Conservation (phyloP, 2,797 vertebrate genomes). For the Bothrops alternatus region DNA sequence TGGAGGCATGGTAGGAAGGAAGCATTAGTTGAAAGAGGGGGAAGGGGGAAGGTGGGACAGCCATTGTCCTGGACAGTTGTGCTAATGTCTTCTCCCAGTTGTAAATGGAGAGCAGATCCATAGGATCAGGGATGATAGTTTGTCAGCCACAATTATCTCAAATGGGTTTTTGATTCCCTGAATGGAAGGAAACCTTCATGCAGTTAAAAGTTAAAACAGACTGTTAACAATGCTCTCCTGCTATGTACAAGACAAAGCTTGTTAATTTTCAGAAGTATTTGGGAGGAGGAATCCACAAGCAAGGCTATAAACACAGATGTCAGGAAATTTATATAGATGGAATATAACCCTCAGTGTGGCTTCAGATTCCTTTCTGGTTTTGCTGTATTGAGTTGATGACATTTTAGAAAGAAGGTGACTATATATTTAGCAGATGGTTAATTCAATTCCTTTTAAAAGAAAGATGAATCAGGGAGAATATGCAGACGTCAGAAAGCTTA, state of each 20-base stretch:
- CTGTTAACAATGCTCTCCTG: constrained; percentile 17
- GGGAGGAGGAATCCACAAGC: not conserved
- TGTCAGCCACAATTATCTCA: constrained; percentile 32
- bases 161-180: constrained; percentile 35
- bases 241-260: constrained; percentile 23
- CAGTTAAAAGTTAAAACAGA: constrained; percentile 31
- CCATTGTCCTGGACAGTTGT: constrained; percentile 5
- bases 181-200: constrained; percentile 23
- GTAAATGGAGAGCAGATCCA: constrained; percentile 33
- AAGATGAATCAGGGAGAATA: not conserved
- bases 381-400: not conserved
- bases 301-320: not conserved
- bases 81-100: constrained; percentile 26
- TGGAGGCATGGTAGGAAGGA: not conserved
- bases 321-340: not conserved
- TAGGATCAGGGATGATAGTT: constrained; percentile 38
- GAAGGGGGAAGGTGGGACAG: not conserved
- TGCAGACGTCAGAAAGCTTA: not conserved
- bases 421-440: not conserved
- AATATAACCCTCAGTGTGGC: not conserved
- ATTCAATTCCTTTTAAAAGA: not conserved
- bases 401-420: not conserved
- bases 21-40: not conserved
- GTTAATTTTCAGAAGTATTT: constrained; percentile 30
- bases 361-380: not conserved